phyloP scores from a whole-genome alignment of 1,140 invertebrate species.

The Littorina saxatilis region DNA sequence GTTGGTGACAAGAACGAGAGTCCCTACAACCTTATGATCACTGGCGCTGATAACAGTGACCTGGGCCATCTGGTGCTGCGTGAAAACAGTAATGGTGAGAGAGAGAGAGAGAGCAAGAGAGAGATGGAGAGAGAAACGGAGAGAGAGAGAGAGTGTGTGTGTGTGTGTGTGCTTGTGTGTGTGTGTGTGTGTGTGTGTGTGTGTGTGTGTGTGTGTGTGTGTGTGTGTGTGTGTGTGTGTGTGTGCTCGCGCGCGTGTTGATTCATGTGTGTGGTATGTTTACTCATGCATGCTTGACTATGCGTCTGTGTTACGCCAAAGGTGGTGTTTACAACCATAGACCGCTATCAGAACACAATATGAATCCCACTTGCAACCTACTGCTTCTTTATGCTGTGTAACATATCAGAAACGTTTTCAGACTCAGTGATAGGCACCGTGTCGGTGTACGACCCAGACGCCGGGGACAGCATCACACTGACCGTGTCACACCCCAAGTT shows the following conservation, averaged over 20 bases:
- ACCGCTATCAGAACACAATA: too few relatives aligned
- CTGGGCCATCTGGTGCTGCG: constrained; percentile 46
- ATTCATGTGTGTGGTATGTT: not conserved
- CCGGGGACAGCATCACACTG: constrained; percentile 43
- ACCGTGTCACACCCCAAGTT: constrained; percentile 39
- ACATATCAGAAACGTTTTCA: too few relatives aligned
- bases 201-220: constrained; percentile 17
- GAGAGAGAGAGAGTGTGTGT: not conserved
- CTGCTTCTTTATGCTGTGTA: too few relatives aligned
- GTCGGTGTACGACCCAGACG: constrained; percentile 56
- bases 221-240: constrained; percentile 20
- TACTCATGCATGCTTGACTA: too few relatives aligned
- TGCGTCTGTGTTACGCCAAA: too few relatives aligned
- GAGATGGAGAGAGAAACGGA: too few relatives aligned
- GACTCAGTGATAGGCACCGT: constrained; percentile 52
- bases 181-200: constrained; percentile 4
- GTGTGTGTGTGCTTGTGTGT: constrained; percentile 4
- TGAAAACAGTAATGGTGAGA: too few relatives aligned
- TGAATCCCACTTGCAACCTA: too few relatives aligned
- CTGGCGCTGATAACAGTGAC: constrained; percentile 43
- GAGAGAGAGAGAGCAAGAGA: too few relatives aligned
- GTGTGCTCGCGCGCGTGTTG: not conserved
- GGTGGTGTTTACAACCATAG: too few relatives aligned
- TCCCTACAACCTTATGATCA: constrained; percentile 53
- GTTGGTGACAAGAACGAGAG: constrained; percentile 56